Conservation (phyloP, 2,113 vertebrate species). For the Megalops atlanticus region DNA sequence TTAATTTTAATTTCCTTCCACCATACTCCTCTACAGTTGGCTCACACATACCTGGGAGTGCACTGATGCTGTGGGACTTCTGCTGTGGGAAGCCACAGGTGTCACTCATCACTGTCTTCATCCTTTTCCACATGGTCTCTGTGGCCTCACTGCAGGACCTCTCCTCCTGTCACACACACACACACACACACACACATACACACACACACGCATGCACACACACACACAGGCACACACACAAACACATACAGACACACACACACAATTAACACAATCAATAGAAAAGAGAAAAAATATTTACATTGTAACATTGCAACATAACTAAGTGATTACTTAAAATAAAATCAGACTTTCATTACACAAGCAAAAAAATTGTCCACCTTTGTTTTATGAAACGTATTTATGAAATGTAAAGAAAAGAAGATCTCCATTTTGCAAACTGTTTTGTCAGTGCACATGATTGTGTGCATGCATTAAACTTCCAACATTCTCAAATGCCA, state of each 20-base stretch:
- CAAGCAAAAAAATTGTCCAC: no score
- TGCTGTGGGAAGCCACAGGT: conserved; percentile 72
- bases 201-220: background rate
- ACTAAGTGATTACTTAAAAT: no score
- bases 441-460: no score
- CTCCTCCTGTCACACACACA: conserved; percentile 68
- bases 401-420: no score
- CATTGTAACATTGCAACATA: no score
- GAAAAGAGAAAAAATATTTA: background rate
- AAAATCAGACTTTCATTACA: no score
- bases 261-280: background rate
- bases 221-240: background rate
- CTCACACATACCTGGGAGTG: conserved; percentile 74
- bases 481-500: background rate
- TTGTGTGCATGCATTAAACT: no score
- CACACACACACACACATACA: conserved; percentile 25
- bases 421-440: no score
- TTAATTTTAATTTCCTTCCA: no score
- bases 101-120: conserved; percentile 71
- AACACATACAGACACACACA: background rate
- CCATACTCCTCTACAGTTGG: no score
- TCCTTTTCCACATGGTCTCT: conserved; percentile 86
- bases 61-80: conserved; percentile 72
- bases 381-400: no score
- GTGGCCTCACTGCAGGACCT: conserved; percentile 56